Evolutionary conservation across 2,113 vertebrate species (phyloP).

Genomic region (Plecturocebus donacophilus): DNA sequence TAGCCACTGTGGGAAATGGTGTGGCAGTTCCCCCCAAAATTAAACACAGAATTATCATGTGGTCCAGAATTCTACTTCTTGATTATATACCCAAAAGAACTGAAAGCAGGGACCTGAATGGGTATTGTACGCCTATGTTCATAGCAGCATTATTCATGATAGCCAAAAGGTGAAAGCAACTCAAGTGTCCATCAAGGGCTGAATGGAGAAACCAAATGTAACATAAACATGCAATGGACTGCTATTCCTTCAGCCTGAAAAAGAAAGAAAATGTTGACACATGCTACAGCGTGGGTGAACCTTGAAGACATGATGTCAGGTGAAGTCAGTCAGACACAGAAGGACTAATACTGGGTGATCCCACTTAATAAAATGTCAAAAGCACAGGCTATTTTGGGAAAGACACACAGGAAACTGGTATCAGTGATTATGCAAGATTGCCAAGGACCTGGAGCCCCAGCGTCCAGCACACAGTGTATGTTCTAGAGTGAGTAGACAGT

Average conservation of each 20-base stretch:
- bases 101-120: neutral
- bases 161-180: neutral
- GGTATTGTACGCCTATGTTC: neutral
- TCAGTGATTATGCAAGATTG: neutral
- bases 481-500: neutral
- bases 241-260: neutral
- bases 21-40: neutral
- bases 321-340: neutral
- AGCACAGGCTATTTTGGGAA: neutral
- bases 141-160: neutral
- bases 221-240: neutral
- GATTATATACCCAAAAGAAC: neutral
- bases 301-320: neutral
- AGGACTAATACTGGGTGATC: neutral
- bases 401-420: neutral
- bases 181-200: neutral
- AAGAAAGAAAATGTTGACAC: neutral
- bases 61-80: neutral
- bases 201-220: neutral
- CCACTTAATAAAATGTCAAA: too few species aligned
- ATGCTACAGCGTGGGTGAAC: neutral
- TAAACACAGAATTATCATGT: neutral
- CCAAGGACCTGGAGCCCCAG: neutral
- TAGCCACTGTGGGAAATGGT: neutral
- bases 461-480: neutral